phyloP scores from a whole-genome alignment of 2,888 invertebrate species.

The Proisotoma minuta region DNA sequence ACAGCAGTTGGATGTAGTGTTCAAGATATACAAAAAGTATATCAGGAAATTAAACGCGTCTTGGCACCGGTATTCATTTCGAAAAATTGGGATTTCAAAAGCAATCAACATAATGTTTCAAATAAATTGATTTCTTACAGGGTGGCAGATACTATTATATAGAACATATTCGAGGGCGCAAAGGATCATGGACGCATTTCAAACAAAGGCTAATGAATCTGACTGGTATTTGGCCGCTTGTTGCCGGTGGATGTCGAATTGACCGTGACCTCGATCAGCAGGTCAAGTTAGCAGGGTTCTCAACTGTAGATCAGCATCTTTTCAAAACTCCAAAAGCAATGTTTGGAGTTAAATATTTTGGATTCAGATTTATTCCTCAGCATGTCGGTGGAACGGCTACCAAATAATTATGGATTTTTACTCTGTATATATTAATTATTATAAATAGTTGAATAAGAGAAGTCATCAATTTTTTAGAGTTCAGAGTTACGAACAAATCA shows the following conservation, averaged over 20 bases:
- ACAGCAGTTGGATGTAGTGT: conserved; percentile 48
- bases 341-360: too few relatives aligned
- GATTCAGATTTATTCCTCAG: conserved; percentile 12
- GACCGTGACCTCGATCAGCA: too few relatives aligned
- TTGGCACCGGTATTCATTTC: conserved; percentile 46
- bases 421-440: too few relatives aligned
- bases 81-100: not conserved
- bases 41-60: conserved; percentile 48
- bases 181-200: not conserved
- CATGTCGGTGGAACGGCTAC: not conserved
- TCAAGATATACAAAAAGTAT: conserved; percentile 36
- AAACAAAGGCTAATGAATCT: not conserved
- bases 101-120: not conserved
- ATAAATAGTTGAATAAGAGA: too few relatives aligned
- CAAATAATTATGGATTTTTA: too few relatives aligned
- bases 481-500: too few relatives aligned
- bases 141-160: conserved; percentile 48
- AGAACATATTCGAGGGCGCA: conserved; percentile 40
- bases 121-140: conserved; percentile 33
- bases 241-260: too few relatives aligned
- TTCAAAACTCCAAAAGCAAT: too few relatives aligned
- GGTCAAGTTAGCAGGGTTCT: too few relatives aligned
- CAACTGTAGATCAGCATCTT: too few relatives aligned
- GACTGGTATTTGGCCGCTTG: not conserved
- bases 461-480: too few relatives aligned